Conservation (phyloP, 1,140 invertebrate genomes). For the Leguminivora glycinivorella region DNA sequence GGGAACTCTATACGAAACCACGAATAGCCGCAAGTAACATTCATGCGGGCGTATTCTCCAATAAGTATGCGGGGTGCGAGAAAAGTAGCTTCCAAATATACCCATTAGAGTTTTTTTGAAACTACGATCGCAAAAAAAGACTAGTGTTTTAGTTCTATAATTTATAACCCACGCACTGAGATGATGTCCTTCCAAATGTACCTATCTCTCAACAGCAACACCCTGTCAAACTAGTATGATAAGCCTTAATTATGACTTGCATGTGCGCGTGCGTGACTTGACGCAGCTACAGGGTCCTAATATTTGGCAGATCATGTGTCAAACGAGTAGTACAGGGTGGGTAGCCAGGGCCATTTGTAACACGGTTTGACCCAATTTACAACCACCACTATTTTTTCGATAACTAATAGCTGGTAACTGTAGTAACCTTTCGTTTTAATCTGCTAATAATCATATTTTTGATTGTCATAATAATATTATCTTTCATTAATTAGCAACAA, state of each 20-base stretch:
- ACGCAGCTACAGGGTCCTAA: not conserved
- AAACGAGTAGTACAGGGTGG: not conserved
- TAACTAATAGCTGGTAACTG: no score
- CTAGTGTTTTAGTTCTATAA: not conserved
- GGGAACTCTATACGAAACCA: no score
- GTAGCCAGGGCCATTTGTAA: not conserved
- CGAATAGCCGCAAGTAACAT: no score
- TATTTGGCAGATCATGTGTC: not conserved
- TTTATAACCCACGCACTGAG: not conserved
- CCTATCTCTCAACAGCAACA: not conserved
- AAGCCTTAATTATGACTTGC: not conserved
- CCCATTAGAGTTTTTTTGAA: no score
- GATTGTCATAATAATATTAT: no score
- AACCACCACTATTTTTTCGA: not conserved
- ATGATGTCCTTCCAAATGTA: not conserved
- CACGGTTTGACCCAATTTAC: not conserved
- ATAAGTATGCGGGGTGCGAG: no score
- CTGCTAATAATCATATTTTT: no score
- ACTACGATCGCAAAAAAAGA: no score
- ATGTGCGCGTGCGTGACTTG: not conserved
- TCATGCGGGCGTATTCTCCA: no score
- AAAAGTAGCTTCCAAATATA: no score
- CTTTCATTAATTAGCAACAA: no score
- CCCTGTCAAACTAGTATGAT: not conserved
- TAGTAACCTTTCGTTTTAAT: no score